Percentiles rank a stretch among this genome's conserved stretches.
These are phyloP conservation scores for Rhizomys pruinosus DNA, from an alignment of 2,113 vertebrate genomes.

Conservation along the genomic window DNA sequence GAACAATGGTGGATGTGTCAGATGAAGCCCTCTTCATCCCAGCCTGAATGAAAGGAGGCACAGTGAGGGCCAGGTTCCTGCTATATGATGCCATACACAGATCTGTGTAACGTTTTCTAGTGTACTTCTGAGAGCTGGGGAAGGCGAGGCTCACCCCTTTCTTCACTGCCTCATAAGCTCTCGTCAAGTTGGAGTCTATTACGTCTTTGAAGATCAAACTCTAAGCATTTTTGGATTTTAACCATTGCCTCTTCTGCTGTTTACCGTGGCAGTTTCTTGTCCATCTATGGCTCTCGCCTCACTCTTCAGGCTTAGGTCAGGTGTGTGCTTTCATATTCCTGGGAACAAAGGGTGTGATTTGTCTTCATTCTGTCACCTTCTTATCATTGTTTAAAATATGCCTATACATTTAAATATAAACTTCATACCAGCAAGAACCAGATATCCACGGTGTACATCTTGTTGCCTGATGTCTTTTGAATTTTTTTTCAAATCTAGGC, in stretches of 20 bases:
- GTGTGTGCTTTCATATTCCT: background rate
- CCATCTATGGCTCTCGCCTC: background rate
- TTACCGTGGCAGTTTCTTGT: background rate
- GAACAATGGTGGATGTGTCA: accelerated
- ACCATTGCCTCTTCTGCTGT: background rate
- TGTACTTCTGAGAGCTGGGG: background rate
- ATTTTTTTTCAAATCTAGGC: background rate
- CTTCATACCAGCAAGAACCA: background rate
- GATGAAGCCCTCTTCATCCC: background rate
- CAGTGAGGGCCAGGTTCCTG: background rate
- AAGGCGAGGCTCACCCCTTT: background rate
- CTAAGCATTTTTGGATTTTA: background rate
- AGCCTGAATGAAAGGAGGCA: background rate
- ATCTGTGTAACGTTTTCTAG: background rate
- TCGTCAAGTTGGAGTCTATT: background rate
- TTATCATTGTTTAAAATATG: background rate
- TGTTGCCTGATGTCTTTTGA: background rate
- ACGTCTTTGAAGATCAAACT: background rate
- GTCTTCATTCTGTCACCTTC: background rate
- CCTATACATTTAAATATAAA: background rate
- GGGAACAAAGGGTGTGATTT: background rate
- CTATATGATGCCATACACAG: background rate
- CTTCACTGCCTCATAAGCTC: background rate
- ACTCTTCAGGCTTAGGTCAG: background rate
- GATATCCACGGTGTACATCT: background rate